Conservation (phyloP, 2,888 invertebrate genomes). For the Platycheirus rosarum region DNA sequence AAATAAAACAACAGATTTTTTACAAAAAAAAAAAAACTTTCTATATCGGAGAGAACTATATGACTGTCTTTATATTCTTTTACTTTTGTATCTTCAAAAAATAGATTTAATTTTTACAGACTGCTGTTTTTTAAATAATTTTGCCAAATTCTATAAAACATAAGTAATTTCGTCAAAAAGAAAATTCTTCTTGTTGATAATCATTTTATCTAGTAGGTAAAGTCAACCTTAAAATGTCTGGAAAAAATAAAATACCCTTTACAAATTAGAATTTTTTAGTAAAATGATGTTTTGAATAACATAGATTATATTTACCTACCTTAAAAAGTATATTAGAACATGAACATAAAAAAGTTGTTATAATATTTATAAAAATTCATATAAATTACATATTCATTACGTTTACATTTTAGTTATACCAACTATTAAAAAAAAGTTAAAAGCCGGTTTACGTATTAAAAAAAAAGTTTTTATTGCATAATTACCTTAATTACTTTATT, state of each 20-base stretch:
- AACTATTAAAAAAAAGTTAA: too few species aligned
- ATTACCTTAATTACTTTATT: too few species aligned
- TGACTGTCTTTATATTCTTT: constrained; percentile 75
- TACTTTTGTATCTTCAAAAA: constrained; percentile 53
- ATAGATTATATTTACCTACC: too few species aligned
- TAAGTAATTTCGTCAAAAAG: not conserved
- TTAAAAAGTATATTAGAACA: too few species aligned
- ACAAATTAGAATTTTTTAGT: not conserved
- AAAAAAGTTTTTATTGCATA: too few species aligned
- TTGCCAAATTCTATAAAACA: constrained; percentile 27
- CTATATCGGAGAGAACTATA: constrained; percentile 75
- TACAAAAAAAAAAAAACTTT: constrained; percentile 37
- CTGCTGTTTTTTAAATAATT: constrained; percentile 29
- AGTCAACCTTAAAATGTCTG: not conserved
- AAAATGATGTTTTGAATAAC: too few species aligned
- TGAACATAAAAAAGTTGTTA: too few species aligned
- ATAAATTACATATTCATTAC: too few species aligned
- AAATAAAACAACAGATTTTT: constrained; percentile 18
- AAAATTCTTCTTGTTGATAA: constrained; percentile 44
- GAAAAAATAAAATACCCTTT: not conserved
- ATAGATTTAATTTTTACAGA: constrained; percentile 41
- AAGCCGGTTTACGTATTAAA: too few species aligned
- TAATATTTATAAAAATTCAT: too few species aligned
- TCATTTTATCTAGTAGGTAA: constrained; percentile 60
- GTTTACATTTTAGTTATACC: too few species aligned